Conservation (phyloP, 2,113 vertebrate genomes). For the Gymnobelideus leadbeateri region DNA sequence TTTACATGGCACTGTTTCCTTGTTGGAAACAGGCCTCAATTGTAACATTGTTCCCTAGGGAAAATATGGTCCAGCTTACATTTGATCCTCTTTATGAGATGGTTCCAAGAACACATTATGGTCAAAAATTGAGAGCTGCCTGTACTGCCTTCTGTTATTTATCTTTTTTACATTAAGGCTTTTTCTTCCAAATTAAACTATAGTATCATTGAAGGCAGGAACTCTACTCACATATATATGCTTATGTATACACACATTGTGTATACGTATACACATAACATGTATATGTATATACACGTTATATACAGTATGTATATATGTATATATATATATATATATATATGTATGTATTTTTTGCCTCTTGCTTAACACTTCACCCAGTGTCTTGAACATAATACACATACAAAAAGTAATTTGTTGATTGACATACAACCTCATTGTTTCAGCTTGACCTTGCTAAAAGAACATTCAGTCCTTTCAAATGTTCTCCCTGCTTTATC, state of each 20-base stretch:
- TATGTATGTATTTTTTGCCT: neutral
- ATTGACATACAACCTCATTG: neutral
- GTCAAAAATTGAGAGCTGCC: neutral
- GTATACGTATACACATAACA: too few relatives aligned
- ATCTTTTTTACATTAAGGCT: neutral
- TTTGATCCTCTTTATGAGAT: neutral
- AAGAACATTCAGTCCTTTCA: neutral
- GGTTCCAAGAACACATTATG: constrained; percentile 4
- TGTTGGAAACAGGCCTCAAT: constrained; percentile 59
- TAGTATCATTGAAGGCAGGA: neutral
- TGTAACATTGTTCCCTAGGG: constrained; percentile 51
- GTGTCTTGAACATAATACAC: neutral
- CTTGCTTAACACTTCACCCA: neutral
- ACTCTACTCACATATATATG: neutral
- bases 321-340: neutral
- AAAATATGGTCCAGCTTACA: constrained; percentile 13
- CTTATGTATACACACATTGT: too few relatives aligned
- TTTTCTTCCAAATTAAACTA: neutral
- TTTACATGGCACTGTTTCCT: constrained; percentile 33
- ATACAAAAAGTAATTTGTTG: neutral
- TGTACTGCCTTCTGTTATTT: neutral
- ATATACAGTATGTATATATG: neutral
- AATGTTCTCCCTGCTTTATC: too few relatives aligned
- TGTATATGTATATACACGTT: neutral
- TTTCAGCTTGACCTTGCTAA: neutral